These are phyloP conservation scores for Mungos mungo DNA, from an alignment of 2,113 vertebrate genomes.

Conservation along the genomic window DNA sequence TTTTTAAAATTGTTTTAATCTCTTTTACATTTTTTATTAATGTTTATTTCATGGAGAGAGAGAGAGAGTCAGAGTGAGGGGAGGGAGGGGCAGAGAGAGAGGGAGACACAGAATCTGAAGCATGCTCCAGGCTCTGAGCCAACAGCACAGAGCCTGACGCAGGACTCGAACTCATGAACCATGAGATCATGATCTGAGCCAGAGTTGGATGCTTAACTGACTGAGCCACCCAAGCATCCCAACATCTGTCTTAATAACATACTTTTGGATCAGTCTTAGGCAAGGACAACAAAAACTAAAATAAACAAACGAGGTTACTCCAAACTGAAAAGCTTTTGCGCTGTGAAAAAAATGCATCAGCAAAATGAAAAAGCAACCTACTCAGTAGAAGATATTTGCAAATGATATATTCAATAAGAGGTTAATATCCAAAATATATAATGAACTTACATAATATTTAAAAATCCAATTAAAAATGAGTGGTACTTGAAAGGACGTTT, in stretches of 20 bases:
- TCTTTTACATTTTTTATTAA: too few relatives aligned
- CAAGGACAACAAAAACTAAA: not conserved
- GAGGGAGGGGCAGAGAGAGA: too few relatives aligned
- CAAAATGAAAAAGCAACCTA: not conserved
- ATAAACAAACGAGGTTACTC: not conserved
- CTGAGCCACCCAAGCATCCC: too few relatives aligned
- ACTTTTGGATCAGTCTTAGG: not conserved
- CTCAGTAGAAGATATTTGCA: not conserved
- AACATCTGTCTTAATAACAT: not conserved
- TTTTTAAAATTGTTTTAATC: too few relatives aligned
- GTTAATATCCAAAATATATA: not conserved
- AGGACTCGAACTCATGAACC: too few relatives aligned
- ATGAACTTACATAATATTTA: not conserved
- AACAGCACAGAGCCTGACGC: too few relatives aligned
- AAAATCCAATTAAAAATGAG: not conserved
- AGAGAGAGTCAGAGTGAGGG: too few relatives aligned
- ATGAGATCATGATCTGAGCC: too few relatives aligned
- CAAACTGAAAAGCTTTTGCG: not conserved
- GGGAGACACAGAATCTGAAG: too few relatives aligned
- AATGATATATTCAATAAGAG: not conserved
- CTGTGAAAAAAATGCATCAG: not conserved
- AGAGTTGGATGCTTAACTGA: too few relatives aligned
- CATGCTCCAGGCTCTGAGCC: too few relatives aligned
- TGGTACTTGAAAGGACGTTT: not conserved
- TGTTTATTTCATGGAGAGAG: too few relatives aligned